Conservation (phyloP, 2,888 invertebrate species). For the Scrobipalpa atriplicella region DNA sequence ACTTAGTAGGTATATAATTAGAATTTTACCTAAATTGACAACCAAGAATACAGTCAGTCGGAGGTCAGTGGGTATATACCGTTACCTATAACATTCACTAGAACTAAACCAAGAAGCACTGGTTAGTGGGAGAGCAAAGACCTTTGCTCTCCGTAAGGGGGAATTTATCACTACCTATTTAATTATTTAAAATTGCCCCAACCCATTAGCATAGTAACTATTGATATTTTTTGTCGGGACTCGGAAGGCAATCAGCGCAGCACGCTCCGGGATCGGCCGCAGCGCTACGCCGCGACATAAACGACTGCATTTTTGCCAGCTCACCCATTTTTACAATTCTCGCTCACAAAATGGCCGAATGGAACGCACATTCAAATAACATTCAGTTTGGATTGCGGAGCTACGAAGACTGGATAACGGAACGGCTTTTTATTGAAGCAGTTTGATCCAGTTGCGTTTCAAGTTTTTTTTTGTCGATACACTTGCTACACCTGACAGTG, state of each 20-base stretch:
- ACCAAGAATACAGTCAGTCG: too few species aligned
- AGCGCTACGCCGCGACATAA: constrained; percentile 29
- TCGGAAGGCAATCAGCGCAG: constrained; percentile 37
- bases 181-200: not conserved
- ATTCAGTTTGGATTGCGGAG: constrained; percentile 48
- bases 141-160: too few species aligned
- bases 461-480: not conserved
- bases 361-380: constrained; percentile 70
- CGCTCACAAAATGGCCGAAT: constrained; percentile 57
- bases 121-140: too few species aligned
- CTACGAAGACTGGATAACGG: constrained; percentile 33
- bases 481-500: too few species aligned
- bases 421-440: not conserved
- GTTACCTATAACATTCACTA: too few species aligned
- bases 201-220: constrained; percentile 32
- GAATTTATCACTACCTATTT: not conserved
- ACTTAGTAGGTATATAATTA: too few species aligned
- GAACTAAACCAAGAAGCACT: too few species aligned
- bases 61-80: too few species aligned
- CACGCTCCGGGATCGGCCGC: constrained; percentile 28
- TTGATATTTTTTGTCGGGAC: constrained; percentile 35
- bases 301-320: constrained; percentile 52
- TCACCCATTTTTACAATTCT: constrained; percentile 56
- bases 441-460: not conserved
- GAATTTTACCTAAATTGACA: too few species aligned